Evolutionary conservation across 2,113 vertebrate genomes (phyloP), one percentile per base, ranked within the genome.

Genomic region (Marcusenius ussheri): DNA sequence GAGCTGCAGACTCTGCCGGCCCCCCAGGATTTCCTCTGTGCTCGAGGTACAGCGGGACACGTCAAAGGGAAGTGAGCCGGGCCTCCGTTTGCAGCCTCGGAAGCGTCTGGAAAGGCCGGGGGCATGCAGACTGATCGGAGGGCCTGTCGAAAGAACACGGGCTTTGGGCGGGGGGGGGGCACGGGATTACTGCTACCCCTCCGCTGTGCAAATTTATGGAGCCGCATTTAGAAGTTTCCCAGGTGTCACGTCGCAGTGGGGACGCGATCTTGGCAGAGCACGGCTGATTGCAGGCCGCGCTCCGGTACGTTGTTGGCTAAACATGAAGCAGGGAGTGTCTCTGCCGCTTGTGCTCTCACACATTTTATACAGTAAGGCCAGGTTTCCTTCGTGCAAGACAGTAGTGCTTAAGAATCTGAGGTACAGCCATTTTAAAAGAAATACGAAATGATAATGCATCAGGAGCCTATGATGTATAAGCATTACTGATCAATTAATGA

Each of bases 141-240:
- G 66, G 66, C 66, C 10, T n/a, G 47, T 11, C 11, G 45, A 88
- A 66, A 70, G 49, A 62, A 53, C 13, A 47, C 2, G 85, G 47
- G 21, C 42, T 74, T 89, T 62, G 45, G 88, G 39, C 50, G 19
- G 66, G 86, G 7, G 39, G 39, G 13, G 84, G 45, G 49, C n/a
- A 58, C 45, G n/a, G 31, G 45, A 90, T 88, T 83, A 83, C 70
- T 80, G 45, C 39, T 39, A 35, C 88, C 90, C 47, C 39, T 24
- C 21, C 39, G 35, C 4, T n/a, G 45, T 17, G 50, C 77, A 84
- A 83, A 89, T 89, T 89, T 84, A 85, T 42, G 42, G 49, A 83
- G 77, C 51, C 24, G 53, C 80, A 35, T 51, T 27, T 15, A 45
- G 49, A 50, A 80, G 58, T 84, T 83, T 58, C 51, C 49, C 47